Evolutionary conservation across 2,888 invertebrate species (phyloP), one percentile per base, ranked within the genome.

Genomic region (Synanthedon vespiformis): DNA sequence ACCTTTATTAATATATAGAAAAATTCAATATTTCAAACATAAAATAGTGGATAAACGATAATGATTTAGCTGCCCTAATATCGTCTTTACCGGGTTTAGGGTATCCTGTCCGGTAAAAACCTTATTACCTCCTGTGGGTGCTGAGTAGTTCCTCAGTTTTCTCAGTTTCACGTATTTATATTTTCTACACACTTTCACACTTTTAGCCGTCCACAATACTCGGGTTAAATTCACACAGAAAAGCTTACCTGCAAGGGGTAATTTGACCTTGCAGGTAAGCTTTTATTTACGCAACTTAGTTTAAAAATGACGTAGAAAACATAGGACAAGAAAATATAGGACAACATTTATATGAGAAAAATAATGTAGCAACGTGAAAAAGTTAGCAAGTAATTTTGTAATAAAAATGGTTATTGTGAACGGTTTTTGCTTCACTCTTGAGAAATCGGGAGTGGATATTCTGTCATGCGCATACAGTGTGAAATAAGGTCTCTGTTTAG

Each of bases 101-200:
- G 66, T 68, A 61, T 61, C 57, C 62, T 68, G 61, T 61, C 57
- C 62, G 60, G 64, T 72, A 71, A 70, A 75, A 72, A 67, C 67
- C 63, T 71, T 62, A 67, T 64, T 54, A 75, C 80, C 76, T 56
- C 69, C 65, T 70, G 76, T 68, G 70, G 72, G 67, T 68, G 64
- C 67, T 69, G 72, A 70, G 72, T 72, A 62, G 70, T 74, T 73
- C 71, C 71, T 74, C 5, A 22, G 66, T 72, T 70, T 60, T 60
- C 62, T 61, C 64, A 62, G 63, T 58, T 34, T 60, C 67, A 64
- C 65, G 61, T 70, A 68, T 71, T 74, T 34, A 10, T 34, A 34
- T 70, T 72, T 70, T 63, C 64, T 68, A 83, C 82, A 83, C 66
- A 79, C 70, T 80, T 83, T 81, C 73, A 80, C 83, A 83, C 82